Base-by-base conservation (phyloP, 2,888 invertebrate species). In the Cephalotes varians region DNA sequence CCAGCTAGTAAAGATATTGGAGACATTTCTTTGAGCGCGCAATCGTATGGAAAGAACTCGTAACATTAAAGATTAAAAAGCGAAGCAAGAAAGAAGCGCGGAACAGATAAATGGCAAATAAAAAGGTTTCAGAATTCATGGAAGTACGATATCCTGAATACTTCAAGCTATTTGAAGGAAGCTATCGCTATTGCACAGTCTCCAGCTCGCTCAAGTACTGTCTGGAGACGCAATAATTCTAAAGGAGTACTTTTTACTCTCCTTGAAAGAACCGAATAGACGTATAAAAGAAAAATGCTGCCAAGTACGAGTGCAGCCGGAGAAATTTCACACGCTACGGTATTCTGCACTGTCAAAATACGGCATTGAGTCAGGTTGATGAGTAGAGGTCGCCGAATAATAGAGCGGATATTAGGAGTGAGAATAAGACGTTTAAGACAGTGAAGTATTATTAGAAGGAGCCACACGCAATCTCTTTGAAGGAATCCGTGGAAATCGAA, bases 281-380 rank as follows among this genome's bases (percentile, higher is more conserved):
- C 28, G 10, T 60, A 73, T 73, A 81, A 81, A 74, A 82, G 80
- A 64, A 80, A 64, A 69, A 81, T 47, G 40, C 44, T 44, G 34
- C 31, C 54, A 47, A 62, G 37, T 64, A 77, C 73, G 71, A 64
- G 72, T 28, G 62, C 81, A 77, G 47, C 60, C 91, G 91, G 90
- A 90, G 86, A 92, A 92, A 92, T 92, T 93, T 92, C 91, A 93
- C 92, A 91, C 90, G 89, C 90, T 81, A 86, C 88, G 90, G 93
- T 93, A 93, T 93, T 91, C 91, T 90, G 87, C 81, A 88, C 92
- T 93, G 93, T 93, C 93, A 93, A 94, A 94, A 93, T 93, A 94
- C 86, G 84, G 86, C 90, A 92, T 92, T 92, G 90, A 91, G 85
- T 34, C 74, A 44, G 80, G 51, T 81, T 87, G 90, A 90, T 88